phyloP scores from a whole-genome alignment of 1,140 invertebrate genomes.

The Trachymyrmex cornetzi region DNA sequence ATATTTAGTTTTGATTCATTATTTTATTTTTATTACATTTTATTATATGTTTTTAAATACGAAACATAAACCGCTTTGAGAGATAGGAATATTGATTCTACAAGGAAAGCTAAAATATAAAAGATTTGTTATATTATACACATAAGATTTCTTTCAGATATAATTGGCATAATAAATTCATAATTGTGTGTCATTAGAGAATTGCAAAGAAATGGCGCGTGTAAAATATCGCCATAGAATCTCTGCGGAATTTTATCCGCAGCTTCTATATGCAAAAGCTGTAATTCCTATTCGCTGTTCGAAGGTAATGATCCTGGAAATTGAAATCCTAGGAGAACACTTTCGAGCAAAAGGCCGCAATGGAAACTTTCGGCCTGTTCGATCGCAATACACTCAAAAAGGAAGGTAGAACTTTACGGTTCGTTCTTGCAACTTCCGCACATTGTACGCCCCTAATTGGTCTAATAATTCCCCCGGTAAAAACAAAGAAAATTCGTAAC shows the following conservation, averaged over 20 bases:
- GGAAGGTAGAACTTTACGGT: conserved; percentile 45
- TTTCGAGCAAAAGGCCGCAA: conserved; percentile 22
- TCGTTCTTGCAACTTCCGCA: conserved; percentile 44
- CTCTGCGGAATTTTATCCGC: conserved; percentile 1
- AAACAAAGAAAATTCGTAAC: conserved; percentile 49
- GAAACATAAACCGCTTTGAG: neutral
- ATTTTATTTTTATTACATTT: neutral
- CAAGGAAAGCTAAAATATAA: neutral
- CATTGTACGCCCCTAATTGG: conserved; percentile 47
- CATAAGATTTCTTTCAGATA: neutral
- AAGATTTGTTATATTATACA: neutral
- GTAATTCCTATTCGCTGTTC: neutral
- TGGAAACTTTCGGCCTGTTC: conserved; percentile 32
- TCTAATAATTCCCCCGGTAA: conserved; percentile 48
- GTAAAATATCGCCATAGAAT: conserved; percentile 11
- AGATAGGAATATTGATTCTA: neutral
- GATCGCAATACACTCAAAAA: conserved; percentile 34
- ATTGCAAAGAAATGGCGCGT: neutral
- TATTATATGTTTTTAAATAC: neutral
- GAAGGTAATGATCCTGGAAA: conserved; percentile 38
- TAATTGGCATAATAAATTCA: conserved; percentile 12
- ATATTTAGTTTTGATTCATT: neutral
- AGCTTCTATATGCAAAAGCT: neutral
- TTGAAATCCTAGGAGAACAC: conserved; percentile 43
- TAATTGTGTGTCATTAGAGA: neutral